A percentile compares a stretch with the other conserved stretches of the same genome.
Conservation (phyloP, 2,797 vertebrate genomes). For the Cossypha dichroa region DNA sequence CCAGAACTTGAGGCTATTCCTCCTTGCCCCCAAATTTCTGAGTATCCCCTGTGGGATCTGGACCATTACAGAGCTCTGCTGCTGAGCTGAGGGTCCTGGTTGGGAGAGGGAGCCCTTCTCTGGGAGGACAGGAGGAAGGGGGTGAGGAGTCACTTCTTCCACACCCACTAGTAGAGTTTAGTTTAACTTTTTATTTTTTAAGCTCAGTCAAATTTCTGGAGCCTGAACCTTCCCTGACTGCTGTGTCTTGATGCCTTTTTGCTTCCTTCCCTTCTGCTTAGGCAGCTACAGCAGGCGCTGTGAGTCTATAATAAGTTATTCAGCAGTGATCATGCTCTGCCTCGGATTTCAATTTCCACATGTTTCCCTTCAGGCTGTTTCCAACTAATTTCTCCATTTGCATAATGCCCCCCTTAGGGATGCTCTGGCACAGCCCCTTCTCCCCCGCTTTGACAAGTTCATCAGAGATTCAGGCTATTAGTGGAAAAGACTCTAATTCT, state of each 20-base stretch:
- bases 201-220: not conserved
- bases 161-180: not conserved
- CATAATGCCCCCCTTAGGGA: constrained; percentile 41
- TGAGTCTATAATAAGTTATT: constrained; percentile 45
- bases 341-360: constrained; percentile 53
- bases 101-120: not conserved
- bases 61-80: not conserved
- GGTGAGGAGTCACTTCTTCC: not conserved
- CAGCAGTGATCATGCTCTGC: constrained; percentile 35
- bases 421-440: not conserved
- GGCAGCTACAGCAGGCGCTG: not conserved
- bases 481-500: not conserved
- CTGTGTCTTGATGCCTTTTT: constrained; percentile 13
- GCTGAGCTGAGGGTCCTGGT: not conserved
- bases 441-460: not conserved
- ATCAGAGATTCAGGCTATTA: constrained; percentile 46
- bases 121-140: not conserved
- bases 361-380: constrained; percentile 58
- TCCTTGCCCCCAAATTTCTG: not conserved
- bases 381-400: constrained; percentile 59
- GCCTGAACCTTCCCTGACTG: not conserved
- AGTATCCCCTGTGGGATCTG: not conserved
- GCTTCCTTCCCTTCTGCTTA: constrained; percentile 21
- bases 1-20: not conserved
- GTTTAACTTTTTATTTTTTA: not conserved